Evolutionary conservation across 2,797 vertebrate genomes (phyloP), one percentile per base, ranked within the genome.

Genomic region (Propithecus deckenii): DNA sequence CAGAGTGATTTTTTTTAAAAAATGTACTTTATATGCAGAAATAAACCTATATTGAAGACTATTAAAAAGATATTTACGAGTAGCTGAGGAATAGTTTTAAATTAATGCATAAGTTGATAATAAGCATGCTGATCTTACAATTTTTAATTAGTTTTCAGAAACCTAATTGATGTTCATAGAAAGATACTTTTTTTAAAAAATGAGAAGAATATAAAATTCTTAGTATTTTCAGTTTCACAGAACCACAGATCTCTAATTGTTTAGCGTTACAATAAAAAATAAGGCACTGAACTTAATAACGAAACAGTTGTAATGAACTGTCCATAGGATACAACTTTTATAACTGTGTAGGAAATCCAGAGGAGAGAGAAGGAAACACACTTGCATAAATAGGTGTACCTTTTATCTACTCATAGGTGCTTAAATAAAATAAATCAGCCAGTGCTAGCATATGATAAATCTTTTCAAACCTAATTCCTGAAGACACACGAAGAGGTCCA

Each of bases 31-130:
- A 75, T 28, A 52, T 80, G 71, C 4, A 91, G 15, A 71, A 95
- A 48, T 50, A 95, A 83, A 84, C 85, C 52, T 78, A 22, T 69
- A 88, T 71, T 89, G 93, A 69, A 86, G 59, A 67, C 52, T 83
- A 65, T 80, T 89, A 91, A 85, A 93, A 86, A 94, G 14, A 59
- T 93, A 87, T 86, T 93, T 93, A 86, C 2, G 84, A 89, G 41
- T 76, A 97, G n/a, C 23, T 25, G 25, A 92, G 52, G 25, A 78
- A 89, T 8, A 25, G 23, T 55, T 88, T 95, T 92, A 67, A 95
- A 95, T 79, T 71, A 80, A n/a, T 43, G 4, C 20, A 22, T 67
- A 89, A 20, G 7, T 65, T 2, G 13, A 72, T 57, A 75, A 95
- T 59, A 86, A 78, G 15, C 20, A 86, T 50, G 23, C 18, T 88